Evolutionary conservation across 2,113 vertebrate species (phyloP).

Genomic region (Gadus macrocephalus): DNA sequence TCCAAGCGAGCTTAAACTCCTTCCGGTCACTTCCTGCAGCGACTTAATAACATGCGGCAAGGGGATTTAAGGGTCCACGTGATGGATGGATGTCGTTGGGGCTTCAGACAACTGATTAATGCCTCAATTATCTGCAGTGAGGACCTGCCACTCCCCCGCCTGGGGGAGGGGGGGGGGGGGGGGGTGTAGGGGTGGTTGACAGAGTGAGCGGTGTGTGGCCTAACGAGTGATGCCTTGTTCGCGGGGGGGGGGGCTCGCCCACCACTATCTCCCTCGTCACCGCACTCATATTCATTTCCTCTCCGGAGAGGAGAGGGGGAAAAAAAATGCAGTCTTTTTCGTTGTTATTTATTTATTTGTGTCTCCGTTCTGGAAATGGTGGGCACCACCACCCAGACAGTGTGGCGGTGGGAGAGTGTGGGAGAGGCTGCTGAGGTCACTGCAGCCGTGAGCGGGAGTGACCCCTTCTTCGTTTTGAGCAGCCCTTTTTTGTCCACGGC

Average conservation of each 20-base stretch:
- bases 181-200: constrained; percentile 55
- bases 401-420: too few relatives aligned
- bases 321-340: too few relatives aligned
- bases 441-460: too few relatives aligned
- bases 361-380: too few relatives aligned
- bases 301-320: constrained; percentile 40
- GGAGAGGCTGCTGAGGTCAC: too few relatives aligned
- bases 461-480: too few relatives aligned
- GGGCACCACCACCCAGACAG: too few relatives aligned
- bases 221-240: constrained; percentile 62
- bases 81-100: constrained; percentile 73
- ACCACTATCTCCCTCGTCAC: constrained; percentile 56
- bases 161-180: constrained; percentile 33
- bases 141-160: constrained; percentile 60
- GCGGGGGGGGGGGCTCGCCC: constrained; percentile 60
- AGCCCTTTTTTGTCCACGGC: too few relatives aligned
- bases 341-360: too few relatives aligned
- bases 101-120: constrained; percentile 77
- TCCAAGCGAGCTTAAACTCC: constrained; percentile 53
- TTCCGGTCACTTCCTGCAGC: constrained; percentile 48
- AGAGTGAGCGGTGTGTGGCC: constrained; percentile 69
- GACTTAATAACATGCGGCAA: constrained; percentile 67
- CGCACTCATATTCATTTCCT: constrained; percentile 68
- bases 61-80: constrained; percentile 62
- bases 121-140: constrained; percentile 77